These are phyloP conservation scores for Syrmaticus mikado DNA, from an alignment of 2,113 vertebrate species.

Conservation along the genomic window DNA sequence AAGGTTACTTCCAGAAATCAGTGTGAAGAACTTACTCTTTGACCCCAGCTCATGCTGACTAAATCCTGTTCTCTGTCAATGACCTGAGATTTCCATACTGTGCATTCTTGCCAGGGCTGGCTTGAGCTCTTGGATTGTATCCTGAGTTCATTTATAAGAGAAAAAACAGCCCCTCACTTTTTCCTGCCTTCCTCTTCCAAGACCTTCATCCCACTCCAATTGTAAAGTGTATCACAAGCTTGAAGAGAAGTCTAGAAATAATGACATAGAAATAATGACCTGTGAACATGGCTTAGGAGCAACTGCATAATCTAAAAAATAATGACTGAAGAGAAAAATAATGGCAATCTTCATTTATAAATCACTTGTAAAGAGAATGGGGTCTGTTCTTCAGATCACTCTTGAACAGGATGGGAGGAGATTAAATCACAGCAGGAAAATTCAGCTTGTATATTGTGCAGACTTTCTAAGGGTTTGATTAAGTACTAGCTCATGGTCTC, in stretches of 20 bases:
- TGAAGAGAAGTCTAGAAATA: neutral
- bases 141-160: neutral
- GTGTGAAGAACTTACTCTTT: neutral
- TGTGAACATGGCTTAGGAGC: neutral
- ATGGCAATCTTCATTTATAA: neutral
- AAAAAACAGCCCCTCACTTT: neutral
- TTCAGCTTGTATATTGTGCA: neutral
- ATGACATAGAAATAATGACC: conserved; percentile 12
- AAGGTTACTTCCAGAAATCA: neutral
- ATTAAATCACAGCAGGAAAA: conserved; percentile 20
- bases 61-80: neutral
- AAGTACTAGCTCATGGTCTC: neutral
- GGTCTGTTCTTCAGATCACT: neutral
- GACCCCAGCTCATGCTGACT: neutral
- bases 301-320: neutral
- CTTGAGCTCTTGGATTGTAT: neutral
- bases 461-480: neutral
- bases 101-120: neutral
- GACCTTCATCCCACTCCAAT: neutral
- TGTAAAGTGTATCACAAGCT: neutral
- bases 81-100: neutral
- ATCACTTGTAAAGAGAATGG: neutral
- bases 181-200: conserved; percentile 9
- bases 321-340: neutral
- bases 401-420: neutral